These are phyloP conservation scores for Epistrophe grossulariae DNA, from an alignment of 2,888 invertebrate genomes.

Conservation along the genomic window DNA sequence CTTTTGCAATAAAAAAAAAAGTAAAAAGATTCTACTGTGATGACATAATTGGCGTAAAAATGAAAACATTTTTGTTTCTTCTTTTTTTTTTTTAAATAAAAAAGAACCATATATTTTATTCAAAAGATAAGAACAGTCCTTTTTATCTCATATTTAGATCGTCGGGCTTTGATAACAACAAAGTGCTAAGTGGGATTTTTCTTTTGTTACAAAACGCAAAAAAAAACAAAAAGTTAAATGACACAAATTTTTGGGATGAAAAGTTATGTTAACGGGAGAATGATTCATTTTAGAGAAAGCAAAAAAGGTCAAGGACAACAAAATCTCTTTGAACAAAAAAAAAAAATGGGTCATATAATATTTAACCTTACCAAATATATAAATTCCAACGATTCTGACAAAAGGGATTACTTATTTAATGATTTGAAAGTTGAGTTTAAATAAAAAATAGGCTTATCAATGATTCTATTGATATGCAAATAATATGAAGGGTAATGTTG, in stretches of 20 bases:
- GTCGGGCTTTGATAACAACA: background rate
- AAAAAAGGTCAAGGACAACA: background rate
- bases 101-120: constrained; percentile 15
- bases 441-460: too few relatives aligned
- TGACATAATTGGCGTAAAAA: background rate
- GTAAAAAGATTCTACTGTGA: background rate
- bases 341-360: background rate
- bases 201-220: background rate
- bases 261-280: background rate
- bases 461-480: too few relatives aligned
- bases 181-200: constrained; percentile 13
- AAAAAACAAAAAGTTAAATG: constrained; percentile 9
- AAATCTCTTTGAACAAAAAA: background rate
- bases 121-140: background rate
- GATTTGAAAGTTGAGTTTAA: background rate
- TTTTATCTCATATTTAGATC: background rate
- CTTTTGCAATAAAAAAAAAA: background rate
- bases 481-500: too few relatives aligned
- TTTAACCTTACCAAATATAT: background rate
- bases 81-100: background rate
- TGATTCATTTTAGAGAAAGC: background rate
- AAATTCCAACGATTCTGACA: background rate
- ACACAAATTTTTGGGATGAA: background rate
- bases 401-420: background rate
- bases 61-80: background rate